These are phyloP conservation scores for Drosophila koepferae DNA, from an alignment of 2,888 invertebrate genomes.

Conservation along the genomic window DNA sequence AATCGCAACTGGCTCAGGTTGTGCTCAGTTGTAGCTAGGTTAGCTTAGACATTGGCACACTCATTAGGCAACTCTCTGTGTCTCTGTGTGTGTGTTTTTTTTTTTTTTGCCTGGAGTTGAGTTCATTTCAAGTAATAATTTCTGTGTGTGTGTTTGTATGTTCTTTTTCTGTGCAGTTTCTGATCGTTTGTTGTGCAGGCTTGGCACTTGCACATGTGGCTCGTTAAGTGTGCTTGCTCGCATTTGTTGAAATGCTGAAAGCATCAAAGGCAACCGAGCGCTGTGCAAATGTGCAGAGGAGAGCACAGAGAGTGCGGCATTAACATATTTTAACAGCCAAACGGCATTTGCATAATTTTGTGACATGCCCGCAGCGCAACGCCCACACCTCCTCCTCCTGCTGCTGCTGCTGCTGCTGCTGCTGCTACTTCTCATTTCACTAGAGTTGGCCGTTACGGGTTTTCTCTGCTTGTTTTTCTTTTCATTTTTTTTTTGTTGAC, in stretches of 20 bases:
- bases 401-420: neutral
- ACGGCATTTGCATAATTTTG: conserved; percentile 78
- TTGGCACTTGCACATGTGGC: conserved; percentile 8
- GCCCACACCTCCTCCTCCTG: neutral
- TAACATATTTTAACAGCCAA: conserved; percentile 79
- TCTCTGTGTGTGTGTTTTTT: too few relatives aligned
- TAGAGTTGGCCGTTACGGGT: conserved; percentile 35
- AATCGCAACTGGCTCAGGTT: too few relatives aligned
- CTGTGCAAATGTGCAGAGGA: conserved; percentile 33
- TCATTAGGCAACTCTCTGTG: too few relatives aligned
- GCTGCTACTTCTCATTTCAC: neutral
- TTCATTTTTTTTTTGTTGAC: conserved; percentile 29
- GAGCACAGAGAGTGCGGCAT: conserved; percentile 44
- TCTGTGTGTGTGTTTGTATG: neutral
- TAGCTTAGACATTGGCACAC: too few relatives aligned
- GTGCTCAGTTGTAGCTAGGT: too few relatives aligned
- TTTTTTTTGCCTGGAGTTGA: too few relatives aligned
- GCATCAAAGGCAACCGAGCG: conserved; percentile 43
- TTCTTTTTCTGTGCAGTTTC: neutral
- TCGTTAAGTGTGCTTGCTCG: conserved; percentile 15
- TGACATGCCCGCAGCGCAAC: conserved; percentile 27
- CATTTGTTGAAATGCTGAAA: conserved; percentile 44
- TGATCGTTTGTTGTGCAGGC: neutral
- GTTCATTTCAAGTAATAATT: too few relatives aligned
- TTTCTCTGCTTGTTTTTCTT: conserved; percentile 18